These are phyloP conservation scores for Xerus inauris DNA, from an alignment of 2,113 vertebrate genomes.

Conservation along the genomic window DNA sequence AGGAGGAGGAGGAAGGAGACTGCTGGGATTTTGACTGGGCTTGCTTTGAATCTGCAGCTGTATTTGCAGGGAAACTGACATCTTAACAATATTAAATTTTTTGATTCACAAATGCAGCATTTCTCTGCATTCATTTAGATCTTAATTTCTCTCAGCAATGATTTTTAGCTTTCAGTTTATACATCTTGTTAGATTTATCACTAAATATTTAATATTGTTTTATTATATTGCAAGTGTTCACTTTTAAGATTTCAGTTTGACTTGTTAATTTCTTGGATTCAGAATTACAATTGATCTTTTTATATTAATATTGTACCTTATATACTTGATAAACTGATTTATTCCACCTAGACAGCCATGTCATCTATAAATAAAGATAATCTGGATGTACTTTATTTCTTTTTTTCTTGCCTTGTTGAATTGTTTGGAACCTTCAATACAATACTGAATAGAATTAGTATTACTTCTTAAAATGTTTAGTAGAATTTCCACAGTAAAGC, in stretches of 20 bases:
- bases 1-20: too few relatives aligned
- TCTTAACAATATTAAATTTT: not conserved
- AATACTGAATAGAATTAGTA: not conserved
- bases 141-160: not conserved
- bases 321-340: constrained; percentile 19
- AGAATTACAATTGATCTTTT: constrained; percentile 13
- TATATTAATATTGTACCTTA: not conserved
- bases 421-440: not conserved
- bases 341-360: not conserved
- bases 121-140: not conserved
- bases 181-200: not conserved
- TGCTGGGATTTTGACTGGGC: not conserved
- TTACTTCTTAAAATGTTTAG: not conserved
- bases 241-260: not conserved
- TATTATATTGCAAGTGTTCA: not conserved
- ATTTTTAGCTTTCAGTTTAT: not conserved
- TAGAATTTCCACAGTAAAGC: not conserved
- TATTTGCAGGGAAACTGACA: not conserved
- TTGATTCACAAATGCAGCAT: not conserved
- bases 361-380: not conserved
- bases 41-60: not conserved
- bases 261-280: not conserved
- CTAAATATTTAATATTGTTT: not conserved
- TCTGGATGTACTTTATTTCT: not conserved
- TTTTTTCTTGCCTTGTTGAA: not conserved